Base-by-base conservation (phyloP, 64 coral and sea anemone genomes). In the Pocillopora damicornis region DNA sequence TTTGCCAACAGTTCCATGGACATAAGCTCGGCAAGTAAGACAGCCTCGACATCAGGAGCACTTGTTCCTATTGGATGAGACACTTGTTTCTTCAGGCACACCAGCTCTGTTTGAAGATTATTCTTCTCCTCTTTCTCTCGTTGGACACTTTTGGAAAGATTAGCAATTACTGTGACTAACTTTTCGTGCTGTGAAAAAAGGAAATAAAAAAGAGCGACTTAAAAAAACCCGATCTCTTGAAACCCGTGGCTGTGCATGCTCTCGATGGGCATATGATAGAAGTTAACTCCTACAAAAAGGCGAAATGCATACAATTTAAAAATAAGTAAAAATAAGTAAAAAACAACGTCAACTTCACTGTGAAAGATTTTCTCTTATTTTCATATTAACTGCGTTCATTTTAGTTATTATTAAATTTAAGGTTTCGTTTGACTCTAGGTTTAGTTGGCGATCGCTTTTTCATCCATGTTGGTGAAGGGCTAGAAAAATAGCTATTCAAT, bases 101-200 rank as follows among this genome's bases (percentile, higher is more conserved):
- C 82, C 73, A 96, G 35, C 35, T 96, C 91, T 9, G 94, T 93
- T 51, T 96, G 94, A 25, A 96, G 86, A 30, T 85, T 90, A 37
- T 93, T 89, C 63, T 90, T 93, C 37, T 93, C 91, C 77, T 96
- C 94, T 77, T 96, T 96, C 45, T 96, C 94, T 13, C 94, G 82
- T 63, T 96, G 94, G n/a, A 96, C 94, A 73, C 91, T 96, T 73
- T 96, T 96, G 18, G 94, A 96, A 26, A 96, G 89, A 63, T 96
- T 96, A 63, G 90, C 86, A 79, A 96, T 96, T 56, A 96, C 94
- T 15, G 94, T 88, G 16, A 96, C 94, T 76, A 96, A 36, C 73
- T 91, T 96, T 30, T 96, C 94, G 23, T 91, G 92, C 94, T 96
- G 63, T 15, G 6, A 13, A 87, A 57, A 18, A 82, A 60, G 36